Percentiles rank a stretch among this genome's conserved stretches.
phyloP scores from a whole-genome alignment of 2,797 vertebrate genomes.

The Enteromius radiatus region DNA sequence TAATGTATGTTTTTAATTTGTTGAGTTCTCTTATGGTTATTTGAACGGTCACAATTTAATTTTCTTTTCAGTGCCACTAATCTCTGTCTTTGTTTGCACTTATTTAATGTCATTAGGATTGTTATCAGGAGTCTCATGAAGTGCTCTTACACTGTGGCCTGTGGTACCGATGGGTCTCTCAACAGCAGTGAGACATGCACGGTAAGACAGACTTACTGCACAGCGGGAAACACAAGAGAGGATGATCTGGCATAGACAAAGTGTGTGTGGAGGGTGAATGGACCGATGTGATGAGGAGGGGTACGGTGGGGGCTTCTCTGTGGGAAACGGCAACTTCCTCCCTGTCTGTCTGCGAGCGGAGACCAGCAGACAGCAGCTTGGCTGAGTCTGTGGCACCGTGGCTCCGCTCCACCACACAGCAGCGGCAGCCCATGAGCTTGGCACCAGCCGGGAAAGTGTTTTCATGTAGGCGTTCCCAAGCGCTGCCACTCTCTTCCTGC shows the following conservation, averaged over 20 bases:
- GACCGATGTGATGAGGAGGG: conserved; percentile 49
- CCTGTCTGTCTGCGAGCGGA: conserved; percentile 63
- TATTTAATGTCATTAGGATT: not conserved
- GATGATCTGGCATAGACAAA: conserved; percentile 52
- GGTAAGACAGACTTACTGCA: conserved; percentile 56
- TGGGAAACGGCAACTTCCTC: conserved; percentile 72
- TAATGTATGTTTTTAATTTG: not conserved
- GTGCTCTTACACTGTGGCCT: conserved; percentile 22
- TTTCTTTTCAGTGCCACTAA: not conserved
- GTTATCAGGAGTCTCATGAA: conserved; percentile 24
- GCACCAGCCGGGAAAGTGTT: conserved; percentile 58
- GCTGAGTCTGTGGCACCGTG: conserved; percentile 57
- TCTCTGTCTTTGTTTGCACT: not conserved
- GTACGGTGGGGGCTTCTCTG: conserved; percentile 62
- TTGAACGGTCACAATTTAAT: not conserved
- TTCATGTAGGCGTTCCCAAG: conserved; percentile 65
- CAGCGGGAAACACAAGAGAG: conserved; percentile 56
- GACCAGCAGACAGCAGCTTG: conserved; percentile 55
- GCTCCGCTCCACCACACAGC: conserved; percentile 59
- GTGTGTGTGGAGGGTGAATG: conserved; percentile 31
- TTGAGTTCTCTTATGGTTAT: not conserved
- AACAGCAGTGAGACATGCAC: conserved; percentile 24
- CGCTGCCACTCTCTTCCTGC: conserved; percentile 70
- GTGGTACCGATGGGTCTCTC: conserved; percentile 10
- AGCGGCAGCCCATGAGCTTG: conserved; percentile 56